Evolutionary conservation across 2,113 vertebrate genomes (phyloP).

Genomic region (Euleptes europaea): DNA sequence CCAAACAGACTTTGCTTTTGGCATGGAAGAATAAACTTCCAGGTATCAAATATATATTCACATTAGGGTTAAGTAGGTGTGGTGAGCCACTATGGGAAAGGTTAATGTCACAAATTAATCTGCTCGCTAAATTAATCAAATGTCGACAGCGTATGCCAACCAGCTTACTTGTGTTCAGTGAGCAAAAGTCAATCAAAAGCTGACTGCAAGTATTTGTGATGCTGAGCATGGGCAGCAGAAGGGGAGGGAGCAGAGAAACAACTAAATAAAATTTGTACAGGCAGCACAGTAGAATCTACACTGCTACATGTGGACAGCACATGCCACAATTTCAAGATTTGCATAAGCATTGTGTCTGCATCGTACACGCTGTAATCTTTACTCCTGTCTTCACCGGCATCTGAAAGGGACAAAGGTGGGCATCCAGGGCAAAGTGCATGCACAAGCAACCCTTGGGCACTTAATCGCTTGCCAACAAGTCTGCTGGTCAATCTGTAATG

Average conservation of each 20-base stretch:
- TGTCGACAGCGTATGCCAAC: not conserved
- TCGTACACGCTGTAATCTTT: not conserved
- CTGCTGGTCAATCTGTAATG: not conserved
- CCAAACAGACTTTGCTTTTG: not conserved
- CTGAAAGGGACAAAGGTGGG: not conserved
- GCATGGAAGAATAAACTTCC: not conserved
- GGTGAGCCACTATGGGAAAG: not conserved
- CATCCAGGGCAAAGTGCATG: not conserved
- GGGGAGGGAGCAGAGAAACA: too few relatives aligned
- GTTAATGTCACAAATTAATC: not conserved
- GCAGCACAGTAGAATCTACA: not conserved
- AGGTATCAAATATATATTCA: not conserved
- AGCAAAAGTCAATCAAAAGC: not conserved
- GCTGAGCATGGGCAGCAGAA: not conserved
- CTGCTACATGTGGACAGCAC: not conserved
- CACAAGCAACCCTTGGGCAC: not conserved
- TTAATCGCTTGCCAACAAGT: not conserved
- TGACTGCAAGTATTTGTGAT: not conserved
- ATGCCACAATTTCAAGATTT: not conserved
- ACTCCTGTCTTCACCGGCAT: not conserved
- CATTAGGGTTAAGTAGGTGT: not conserved
- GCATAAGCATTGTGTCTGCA: not conserved
- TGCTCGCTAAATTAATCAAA: not conserved
- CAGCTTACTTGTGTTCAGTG: not conserved
- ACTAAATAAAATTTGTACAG: too few relatives aligned